These are phyloP conservation scores for Grapholita molesta DNA, from an alignment of 1,140 invertebrate genomes.

Conservation along the genomic window DNA sequence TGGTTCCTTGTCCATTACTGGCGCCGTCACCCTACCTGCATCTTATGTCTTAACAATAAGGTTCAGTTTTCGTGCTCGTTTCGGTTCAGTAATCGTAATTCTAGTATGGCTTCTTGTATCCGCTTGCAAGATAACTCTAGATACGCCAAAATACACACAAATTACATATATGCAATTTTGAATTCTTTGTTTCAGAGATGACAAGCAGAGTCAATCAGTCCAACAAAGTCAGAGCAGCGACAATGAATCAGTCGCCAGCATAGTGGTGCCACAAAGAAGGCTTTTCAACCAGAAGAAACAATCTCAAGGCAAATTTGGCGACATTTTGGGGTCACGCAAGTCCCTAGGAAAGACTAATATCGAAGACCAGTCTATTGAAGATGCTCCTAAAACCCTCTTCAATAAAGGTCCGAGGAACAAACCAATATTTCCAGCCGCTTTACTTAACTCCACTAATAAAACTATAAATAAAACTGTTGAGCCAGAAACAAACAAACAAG, in stretches of 20 bases:
- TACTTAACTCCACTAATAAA: constrained; percentile 55
- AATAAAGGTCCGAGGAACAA: constrained; percentile 37
- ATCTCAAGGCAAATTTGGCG: constrained; percentile 41
- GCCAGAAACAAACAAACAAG: constrained; percentile 36
- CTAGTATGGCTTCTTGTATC: too few relatives aligned
- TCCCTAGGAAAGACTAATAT: constrained; percentile 38
- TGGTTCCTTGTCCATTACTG: too few relatives aligned
- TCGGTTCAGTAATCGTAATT: too few relatives aligned
- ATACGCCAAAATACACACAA: too few relatives aligned
- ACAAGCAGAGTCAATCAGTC: constrained; percentile 49
- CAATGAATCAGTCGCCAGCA: constrained; percentile 62
- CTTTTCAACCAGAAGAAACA: constrained; percentile 52
- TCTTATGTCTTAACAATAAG: too few relatives aligned
- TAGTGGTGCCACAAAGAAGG: constrained; percentile 57
- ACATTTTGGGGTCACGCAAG: constrained; percentile 46
- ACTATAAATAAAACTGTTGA: constrained; percentile 49
- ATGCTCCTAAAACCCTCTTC: constrained; percentile 49
- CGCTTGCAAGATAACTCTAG: too few relatives aligned
- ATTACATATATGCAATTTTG: too few relatives aligned
- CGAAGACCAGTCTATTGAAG: constrained; percentile 46
- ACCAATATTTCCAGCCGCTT: constrained; percentile 48
- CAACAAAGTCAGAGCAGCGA: constrained; percentile 66
- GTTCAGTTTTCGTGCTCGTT: too few relatives aligned
- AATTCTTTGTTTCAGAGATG: constrained; percentile 55
- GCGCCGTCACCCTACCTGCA: too few relatives aligned